Base-by-base conservation (phyloP, 2,113 vertebrate species). In the Oncorhynchus kisutch region DNA sequence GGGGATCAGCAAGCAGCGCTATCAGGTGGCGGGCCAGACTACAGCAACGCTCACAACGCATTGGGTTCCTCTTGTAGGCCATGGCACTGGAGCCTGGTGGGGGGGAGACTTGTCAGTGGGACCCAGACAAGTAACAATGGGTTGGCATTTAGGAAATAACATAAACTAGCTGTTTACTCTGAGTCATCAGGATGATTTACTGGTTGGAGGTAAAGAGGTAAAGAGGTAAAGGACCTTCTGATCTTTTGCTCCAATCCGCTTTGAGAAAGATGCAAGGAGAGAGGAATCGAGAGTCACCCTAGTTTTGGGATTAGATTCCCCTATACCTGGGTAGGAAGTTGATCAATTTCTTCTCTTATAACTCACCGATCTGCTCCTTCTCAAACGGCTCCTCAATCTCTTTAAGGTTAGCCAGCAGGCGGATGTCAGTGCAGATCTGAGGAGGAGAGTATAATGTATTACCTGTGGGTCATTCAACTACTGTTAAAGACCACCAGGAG, bases 371-470 rank as follows among this genome's bases (percentile, higher is more conserved):
- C 90, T 99, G 96, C 1, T 99, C 96, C 51, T 96, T 98, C 83
- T 99, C 98, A 93, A 99, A 99, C 18, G 98, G 98, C 75, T 99
- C 98, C 83, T 99, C 98, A 14, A 99, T 88, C 87, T 99, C 98
- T 85, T 98, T 99, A 86, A 97, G 90, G 90, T 95, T 97, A 67
- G 98, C 98, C 80, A 99, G 89, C 80, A 99, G 95, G 49, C 94
- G 96, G 73, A 99, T 96, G 84, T 99, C 98, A 0, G 96, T 99
- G 78, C 97, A 99, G 72, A 98, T 97, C 98, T 99, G 45, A 31
- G 31, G 72, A 49, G 59, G n/a, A 73, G 73, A 62, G 1, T 75
- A 8, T 13, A 11, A 11, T 25, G 27, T 2, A 69, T 78, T 64
- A 66, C 71, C 34, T 14, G 51, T 54, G 12, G 51, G 16, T 54